These are phyloP conservation scores for Oreortyx pictus DNA, from an alignment of 2,797 vertebrate genomes.

Conservation along the genomic window DNA sequence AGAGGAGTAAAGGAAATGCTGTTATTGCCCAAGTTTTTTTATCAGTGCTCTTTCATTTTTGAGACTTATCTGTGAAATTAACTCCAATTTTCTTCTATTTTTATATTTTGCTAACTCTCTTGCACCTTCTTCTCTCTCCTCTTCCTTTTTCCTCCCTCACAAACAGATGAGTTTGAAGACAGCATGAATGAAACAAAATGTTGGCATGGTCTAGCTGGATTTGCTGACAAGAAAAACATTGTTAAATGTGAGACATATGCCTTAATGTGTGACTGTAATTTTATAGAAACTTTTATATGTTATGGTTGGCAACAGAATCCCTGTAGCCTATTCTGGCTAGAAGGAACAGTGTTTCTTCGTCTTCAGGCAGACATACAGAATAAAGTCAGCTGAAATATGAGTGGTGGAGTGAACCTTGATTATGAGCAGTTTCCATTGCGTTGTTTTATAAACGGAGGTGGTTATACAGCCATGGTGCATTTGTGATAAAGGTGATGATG, in stretches of 20 bases:
- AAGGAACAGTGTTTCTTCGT: slow-evolving; percentile 34
- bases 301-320: slow-evolving; percentile 62
- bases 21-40: not conserved
- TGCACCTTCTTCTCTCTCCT: slow-evolving; percentile 20
- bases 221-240: slow-evolving; percentile 69
- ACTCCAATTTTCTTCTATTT: not conserved
- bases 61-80: not conserved
- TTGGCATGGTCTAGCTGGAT: slow-evolving; percentile 64
- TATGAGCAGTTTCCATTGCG: not conserved
- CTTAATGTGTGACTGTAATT: slow-evolving; percentile 63
- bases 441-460: not conserved
- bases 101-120: not conserved
- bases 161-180: slow-evolving; percentile 58
- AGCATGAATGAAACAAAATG: slow-evolving; percentile 71
- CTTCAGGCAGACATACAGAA: not conserved
- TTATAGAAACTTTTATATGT: slow-evolving; percentile 63
- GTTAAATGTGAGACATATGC: slow-evolving; percentile 72
- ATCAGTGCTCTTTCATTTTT: not conserved
- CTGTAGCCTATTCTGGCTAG: slow-evolving; percentile 43
- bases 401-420: not conserved
- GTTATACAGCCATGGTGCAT: not conserved
- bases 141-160: slow-evolving; percentile 26
- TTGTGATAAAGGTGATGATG: not conserved
- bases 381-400: not conserved
- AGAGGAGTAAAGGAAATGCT: not conserved